Conservation (phyloP, 2,888 invertebrate species). For the Megalurothrips usitatus region DNA sequence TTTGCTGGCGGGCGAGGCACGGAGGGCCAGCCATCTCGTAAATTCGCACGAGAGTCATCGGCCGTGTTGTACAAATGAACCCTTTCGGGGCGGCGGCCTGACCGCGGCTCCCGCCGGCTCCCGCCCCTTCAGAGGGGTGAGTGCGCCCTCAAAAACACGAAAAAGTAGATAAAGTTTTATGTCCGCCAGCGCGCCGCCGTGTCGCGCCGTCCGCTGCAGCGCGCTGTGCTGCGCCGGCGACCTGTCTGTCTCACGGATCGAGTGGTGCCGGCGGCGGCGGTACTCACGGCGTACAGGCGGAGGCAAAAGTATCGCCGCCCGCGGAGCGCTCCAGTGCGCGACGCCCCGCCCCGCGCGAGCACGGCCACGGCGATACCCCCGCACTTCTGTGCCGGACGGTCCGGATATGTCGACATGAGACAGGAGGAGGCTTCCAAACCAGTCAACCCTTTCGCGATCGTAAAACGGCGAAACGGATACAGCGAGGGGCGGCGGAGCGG, state of each 20-base stretch:
- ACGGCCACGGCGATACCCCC: too few relatives aligned
- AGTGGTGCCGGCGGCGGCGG: background rate
- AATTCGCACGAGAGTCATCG: too few relatives aligned
- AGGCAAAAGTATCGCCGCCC: background rate
- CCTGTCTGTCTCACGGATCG: background rate
- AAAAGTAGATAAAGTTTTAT: constrained; percentile 24
- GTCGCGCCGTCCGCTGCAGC: background rate
- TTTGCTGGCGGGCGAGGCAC: too few relatives aligned
- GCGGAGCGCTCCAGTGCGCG: background rate
- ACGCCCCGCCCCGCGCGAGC: background rate
- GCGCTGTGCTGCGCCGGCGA: background rate
- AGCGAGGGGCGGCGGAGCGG: background rate
- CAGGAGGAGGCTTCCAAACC: background rate
- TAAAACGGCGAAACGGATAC: background rate
- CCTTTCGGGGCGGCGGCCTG: background rate
- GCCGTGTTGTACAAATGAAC: constrained; percentile 9
- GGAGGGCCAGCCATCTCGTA: too few relatives aligned
- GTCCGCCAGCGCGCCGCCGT: background rate
- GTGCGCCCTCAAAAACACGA: background rate
- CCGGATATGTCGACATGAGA: constrained; percentile 14
- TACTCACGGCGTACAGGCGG: background rate
- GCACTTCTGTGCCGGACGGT: background rate
- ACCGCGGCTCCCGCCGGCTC: background rate
- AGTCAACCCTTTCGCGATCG: constrained; percentile 12
- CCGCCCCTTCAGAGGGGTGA: background rate